Conservation (phyloP, 2,797 vertebrate genomes). For the Malurus splendens region DNA sequence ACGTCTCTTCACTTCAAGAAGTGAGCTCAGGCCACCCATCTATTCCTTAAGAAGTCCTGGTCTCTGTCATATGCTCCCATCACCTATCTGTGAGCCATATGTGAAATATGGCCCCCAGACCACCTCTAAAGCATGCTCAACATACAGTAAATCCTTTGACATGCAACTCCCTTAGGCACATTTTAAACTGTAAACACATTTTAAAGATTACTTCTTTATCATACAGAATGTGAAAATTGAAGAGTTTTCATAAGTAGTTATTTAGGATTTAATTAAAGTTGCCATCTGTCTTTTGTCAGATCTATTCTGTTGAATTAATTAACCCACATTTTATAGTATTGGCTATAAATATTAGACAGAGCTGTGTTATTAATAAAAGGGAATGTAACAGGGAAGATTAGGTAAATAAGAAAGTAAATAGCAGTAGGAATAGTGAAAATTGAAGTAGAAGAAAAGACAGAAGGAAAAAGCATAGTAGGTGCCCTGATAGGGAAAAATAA, state of each 20-base stretch:
- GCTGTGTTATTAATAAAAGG: background rate
- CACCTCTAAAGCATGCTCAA: background rate
- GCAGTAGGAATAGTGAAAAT: background rate
- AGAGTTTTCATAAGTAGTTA: background rate
- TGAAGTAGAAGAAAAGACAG: background rate
- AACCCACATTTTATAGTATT: background rate
- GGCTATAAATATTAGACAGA: background rate
- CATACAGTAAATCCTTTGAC: background rate
- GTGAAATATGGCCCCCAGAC: background rate
- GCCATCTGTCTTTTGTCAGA: background rate
- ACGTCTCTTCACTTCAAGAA: background rate
- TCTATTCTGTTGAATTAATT: background rate
- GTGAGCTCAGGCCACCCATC: background rate
- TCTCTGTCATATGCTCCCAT: background rate
- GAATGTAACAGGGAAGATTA: background rate
- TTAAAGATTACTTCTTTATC: background rate
- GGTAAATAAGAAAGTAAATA: background rate
- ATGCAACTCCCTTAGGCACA: fast-evolving
- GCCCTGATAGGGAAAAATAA: background rate
- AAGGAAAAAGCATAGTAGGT: background rate
- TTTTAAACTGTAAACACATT: fast-evolving
- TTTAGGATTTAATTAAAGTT: background rate
- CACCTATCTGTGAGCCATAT: background rate
- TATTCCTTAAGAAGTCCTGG: background rate
- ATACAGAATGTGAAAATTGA: background rate